Conservation (phyloP, 2,888 invertebrate species). For the Drosophila gaucha region DNA sequence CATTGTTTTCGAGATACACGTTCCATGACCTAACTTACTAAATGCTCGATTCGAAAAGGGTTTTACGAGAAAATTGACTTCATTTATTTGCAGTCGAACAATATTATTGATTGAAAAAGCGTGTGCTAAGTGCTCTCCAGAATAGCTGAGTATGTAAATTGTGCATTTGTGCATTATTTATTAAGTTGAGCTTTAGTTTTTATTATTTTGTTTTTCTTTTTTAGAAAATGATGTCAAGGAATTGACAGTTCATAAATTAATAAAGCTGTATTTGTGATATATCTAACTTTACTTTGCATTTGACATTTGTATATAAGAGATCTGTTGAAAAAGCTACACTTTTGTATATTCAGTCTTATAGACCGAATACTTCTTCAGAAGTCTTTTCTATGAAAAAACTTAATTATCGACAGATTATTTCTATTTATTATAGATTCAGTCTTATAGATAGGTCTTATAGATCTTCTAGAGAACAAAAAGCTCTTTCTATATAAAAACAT, state of each 20-base stretch:
- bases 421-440: no score
- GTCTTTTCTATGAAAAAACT: no score
- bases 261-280: no score
- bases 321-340: no score
- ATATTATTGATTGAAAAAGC: slow-evolving; percentile 10
- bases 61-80: slow-evolving; percentile 15
- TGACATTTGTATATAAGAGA: no score
- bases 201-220: not conserved
- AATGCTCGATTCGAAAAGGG: slow-evolving; percentile 4
- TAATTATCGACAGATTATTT: no score
- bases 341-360: no score
- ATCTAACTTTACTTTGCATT: no score
- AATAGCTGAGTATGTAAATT: slow-evolving; percentile 6
- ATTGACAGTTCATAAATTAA: not conserved
- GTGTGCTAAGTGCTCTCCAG: slow-evolving; percentile 4
- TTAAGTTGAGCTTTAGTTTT: not conserved
- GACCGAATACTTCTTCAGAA: no score
- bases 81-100: slow-evolving; percentile 1
- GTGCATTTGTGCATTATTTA: not conserved
- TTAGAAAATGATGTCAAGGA: not conserved
- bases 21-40: slow-evolving; percentile 72
- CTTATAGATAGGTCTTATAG: no score
- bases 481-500: no score
- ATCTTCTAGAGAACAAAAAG: no score
- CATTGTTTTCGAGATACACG: slow-evolving; percentile 56